phyloP scores from a whole-genome alignment of 2,888 invertebrate genomes.

The Drosophila macrothrix region DNA sequence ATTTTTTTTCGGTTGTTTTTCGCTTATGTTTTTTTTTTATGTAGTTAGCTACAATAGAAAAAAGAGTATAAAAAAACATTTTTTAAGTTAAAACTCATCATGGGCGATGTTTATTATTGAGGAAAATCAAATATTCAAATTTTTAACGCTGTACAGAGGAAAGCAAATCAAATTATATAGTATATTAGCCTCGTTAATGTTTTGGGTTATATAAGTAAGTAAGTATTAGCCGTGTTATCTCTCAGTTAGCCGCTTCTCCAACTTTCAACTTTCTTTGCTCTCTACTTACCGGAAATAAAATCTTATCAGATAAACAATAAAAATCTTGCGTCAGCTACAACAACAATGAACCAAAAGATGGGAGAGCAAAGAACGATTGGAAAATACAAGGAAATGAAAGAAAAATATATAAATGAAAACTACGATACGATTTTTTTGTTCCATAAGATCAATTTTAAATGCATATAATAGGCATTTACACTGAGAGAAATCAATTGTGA shows the following conservation, averaged over 20 bases:
- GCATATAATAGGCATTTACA: slow-evolving; percentile 11
- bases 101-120: slow-evolving; percentile 63
- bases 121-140: slow-evolving; percentile 53
- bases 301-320: slow-evolving; percentile 56
- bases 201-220: slow-evolving; percentile 21
- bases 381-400: neutral
- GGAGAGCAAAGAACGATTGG: slow-evolving; percentile 7
- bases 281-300: slow-evolving; percentile 70
- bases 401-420: neutral
- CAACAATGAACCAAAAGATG: slow-evolving; percentile 41
- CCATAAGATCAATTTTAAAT: slow-evolving; percentile 5
- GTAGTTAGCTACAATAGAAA: slow-evolving; percentile 57
- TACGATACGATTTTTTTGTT: neutral
- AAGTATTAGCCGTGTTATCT: slow-evolving; percentile 23
- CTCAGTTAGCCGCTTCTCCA: slow-evolving; percentile 15
- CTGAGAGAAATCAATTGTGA: slow-evolving; percentile 30
- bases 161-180: slow-evolving; percentile 53
- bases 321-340: slow-evolving; percentile 52
- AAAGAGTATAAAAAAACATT: slow-evolving; percentile 57
- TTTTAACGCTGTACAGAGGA: slow-evolving; percentile 60
- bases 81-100: slow-evolving; percentile 60
- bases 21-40: slow-evolving; percentile 21
- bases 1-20: slow-evolving; percentile 8
- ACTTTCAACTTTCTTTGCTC: slow-evolving; percentile 17
- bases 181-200: slow-evolving; percentile 44